Conservation (phyloP, 2,797 vertebrate species). For the Bucorvus abyssinicus region DNA sequence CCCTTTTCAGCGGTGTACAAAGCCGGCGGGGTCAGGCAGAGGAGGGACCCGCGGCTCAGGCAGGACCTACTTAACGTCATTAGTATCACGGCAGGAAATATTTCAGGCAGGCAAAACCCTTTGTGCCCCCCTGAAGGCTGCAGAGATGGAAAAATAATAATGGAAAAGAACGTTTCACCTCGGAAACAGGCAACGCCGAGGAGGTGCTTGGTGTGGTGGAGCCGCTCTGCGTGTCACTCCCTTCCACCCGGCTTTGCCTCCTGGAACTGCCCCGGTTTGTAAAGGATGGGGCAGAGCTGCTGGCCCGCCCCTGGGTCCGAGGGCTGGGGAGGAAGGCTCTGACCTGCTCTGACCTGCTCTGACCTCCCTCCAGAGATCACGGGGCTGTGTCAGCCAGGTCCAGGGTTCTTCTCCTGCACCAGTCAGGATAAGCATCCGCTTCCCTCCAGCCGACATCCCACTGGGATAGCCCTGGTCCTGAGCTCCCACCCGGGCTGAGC, state of each 20-base stretch:
- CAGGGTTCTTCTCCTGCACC: neutral
- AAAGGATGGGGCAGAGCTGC: neutral
- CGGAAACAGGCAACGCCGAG: fast-evolving
- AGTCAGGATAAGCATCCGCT: neutral
- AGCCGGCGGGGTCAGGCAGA: neutral
- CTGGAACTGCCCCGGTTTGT: neutral
- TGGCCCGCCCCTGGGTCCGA: no score
- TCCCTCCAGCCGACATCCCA: neutral
- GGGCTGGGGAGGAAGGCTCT: neutral
- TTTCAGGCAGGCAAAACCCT: neutral
- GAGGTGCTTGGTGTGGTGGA: neutral
- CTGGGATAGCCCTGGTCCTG: neutral
- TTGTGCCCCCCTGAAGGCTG: neutral
- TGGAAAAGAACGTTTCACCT: neutral
- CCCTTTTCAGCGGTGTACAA: neutral
- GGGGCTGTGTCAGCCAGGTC: neutral
- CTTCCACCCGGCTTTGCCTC: neutral
- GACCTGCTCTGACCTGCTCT: neutral
- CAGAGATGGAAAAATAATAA: neutral
- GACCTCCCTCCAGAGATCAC: neutral
- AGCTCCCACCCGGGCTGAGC: neutral
- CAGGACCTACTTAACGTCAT: neutral
- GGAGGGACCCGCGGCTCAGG: no score
- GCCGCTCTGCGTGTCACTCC: neutral
- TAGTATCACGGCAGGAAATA: neutral